These are phyloP conservation scores for Rhodinocichla rosea DNA, from an alignment of 2,113 vertebrate genomes.

Conservation along the genomic window DNA sequence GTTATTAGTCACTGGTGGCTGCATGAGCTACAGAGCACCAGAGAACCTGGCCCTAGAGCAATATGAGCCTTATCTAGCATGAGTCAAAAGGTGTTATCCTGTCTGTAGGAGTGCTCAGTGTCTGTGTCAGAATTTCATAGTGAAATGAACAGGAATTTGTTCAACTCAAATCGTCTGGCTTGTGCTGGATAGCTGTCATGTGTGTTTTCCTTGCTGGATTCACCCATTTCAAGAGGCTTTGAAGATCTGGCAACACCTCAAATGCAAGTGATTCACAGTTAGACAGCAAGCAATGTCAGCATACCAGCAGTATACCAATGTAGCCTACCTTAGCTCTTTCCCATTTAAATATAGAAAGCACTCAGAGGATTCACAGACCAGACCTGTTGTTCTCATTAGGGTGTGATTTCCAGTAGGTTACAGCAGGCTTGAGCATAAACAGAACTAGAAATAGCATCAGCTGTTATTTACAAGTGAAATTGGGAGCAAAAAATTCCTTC, in stretches of 20 bases:
- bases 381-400: background rate
- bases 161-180: background rate
- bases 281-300: background rate
- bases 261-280: background rate
- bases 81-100: background rate
- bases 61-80: background rate
- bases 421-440: background rate
- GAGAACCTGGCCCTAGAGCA: background rate
- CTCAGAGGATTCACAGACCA: background rate
- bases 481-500: background rate
- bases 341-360: background rate
- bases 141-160: conserved; percentile 7
- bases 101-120: background rate
- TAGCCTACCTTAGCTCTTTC: background rate
- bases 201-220: background rate
- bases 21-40: fast-evolving
- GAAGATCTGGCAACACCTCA: background rate
- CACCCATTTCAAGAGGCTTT: background rate
- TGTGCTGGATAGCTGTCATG: background rate
- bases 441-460: background rate
- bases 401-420: background rate
- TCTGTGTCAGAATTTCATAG: background rate
- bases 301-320: background rate
- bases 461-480: background rate
- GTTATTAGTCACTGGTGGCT: background rate